Evolutionary conservation across 2,888 invertebrate species (phyloP), one percentile per base, ranked within the genome.

Genomic region (Xanthostigma xanthostigma): DNA sequence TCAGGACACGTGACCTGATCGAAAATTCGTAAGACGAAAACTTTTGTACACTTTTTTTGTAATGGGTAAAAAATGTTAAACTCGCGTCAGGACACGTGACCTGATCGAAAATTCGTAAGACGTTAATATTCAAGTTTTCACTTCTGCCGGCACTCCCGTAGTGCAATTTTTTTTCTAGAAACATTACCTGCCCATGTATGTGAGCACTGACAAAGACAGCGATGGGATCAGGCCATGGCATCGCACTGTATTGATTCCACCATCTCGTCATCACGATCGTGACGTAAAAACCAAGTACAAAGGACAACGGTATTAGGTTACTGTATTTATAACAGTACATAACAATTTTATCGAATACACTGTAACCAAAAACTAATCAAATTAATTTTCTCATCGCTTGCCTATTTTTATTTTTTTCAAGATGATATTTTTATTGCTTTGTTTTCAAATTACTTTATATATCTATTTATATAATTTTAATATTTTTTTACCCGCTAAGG

Each of bases 231-330:
- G 90, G 89, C 82, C 87, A 88, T 2, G 91, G 90, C 58, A 90
- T 88, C 9, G 69, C 62, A 48, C 78, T 81, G 62, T 88, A 90
- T 64, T 90, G 89, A 62, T 74, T 81, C 89, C 90, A 90, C 93
- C 93, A 94, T 58, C 94, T 76, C 50, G 84, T 85, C 81, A 93
- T 91, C 45, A 94, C 91, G 55, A 93, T 81, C 8, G 86, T 83
- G 46, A 94, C 92, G 69, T 93, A 94, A 72, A 94, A 94, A 57
- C 94, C 93, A 57, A 94, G 75, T 51, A 94, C 91, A 66, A 94
- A 94, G 6, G 93, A 91, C 54, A 94, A 67, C 11, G 94, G 94
- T 58, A 94, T 93, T 57, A 91, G 76, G 68, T 84, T 84, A 57
- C 84, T 86, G 68, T 88, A 90, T 56, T 79, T 81, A 61, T 83